Evolutionary conservation across 2,113 vertebrate genomes (phyloP).

Genomic region (Lethenteron reissneri): DNA sequence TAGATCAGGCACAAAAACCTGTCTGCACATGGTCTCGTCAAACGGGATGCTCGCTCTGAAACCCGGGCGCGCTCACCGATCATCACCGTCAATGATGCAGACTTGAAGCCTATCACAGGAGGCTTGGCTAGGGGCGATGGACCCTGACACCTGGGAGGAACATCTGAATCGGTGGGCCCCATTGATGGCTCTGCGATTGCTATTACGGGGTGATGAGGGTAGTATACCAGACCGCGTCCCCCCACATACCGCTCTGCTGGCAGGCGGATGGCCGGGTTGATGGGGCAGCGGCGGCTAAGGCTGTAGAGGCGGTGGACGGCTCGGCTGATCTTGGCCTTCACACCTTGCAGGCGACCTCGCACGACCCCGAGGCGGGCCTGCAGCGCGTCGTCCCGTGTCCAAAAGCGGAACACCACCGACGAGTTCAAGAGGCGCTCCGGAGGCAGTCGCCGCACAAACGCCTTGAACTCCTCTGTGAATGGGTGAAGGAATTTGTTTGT

Average conservation of each 20-base stretch:
- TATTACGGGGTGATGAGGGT: too few relatives aligned
- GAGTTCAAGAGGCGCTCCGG: constrained; percentile 59
- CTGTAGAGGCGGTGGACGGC: constrained; percentile 69
- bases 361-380: constrained; percentile 64
- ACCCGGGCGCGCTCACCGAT: too few relatives aligned
- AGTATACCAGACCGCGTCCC: too few relatives aligned
- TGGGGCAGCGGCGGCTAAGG: constrained; percentile 71
- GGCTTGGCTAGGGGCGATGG: too few relatives aligned
- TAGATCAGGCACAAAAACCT: too few relatives aligned
- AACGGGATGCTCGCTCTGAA: too few relatives aligned
- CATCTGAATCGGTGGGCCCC: too few relatives aligned
- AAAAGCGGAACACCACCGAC: constrained; percentile 56
- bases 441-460: constrained; percentile 55
- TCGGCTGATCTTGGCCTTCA: constrained; percentile 51
- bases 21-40: too few relatives aligned
- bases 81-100: too few relatives aligned
- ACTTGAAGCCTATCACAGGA: too few relatives aligned
- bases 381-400: constrained; percentile 42
- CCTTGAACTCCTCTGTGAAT: constrained; percentile 59
- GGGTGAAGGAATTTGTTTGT: constrained; percentile 3
- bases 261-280: constrained; percentile 58
- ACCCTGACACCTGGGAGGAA: too few relatives aligned
- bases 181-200: too few relatives aligned
- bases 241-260: constrained; percentile 58
- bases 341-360: constrained; percentile 38